A percentile compares a stretch with the other conserved stretches of the same genome.
These are phyloP conservation scores for Pedicia rivosa DNA, from an alignment of 2,888 invertebrate species.

Conservation along the genomic window DNA sequence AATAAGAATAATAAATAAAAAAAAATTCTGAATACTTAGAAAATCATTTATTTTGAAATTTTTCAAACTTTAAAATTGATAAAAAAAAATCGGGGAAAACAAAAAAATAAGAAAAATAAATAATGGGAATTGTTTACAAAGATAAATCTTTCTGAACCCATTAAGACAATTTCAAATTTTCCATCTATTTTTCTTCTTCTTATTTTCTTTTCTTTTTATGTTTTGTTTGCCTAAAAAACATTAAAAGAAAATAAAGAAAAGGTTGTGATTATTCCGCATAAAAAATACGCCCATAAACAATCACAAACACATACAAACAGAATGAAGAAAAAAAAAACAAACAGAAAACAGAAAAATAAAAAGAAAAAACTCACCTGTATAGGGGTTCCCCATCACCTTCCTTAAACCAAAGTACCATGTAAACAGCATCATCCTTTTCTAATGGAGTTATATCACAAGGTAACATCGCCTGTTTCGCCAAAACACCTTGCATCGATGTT, in stretches of 20 bases:
- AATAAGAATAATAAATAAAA: conserved; percentile 9
- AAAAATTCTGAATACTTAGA: background rate
- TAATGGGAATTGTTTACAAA: background rate
- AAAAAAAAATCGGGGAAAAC: no score
- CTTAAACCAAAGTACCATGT: conserved; percentile 83
- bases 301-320: no score
- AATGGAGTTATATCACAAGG: conserved; percentile 76
- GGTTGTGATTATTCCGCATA: no score
- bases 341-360: background rate
- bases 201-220: background rate
- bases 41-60: no score
- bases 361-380: conserved; percentile 48
- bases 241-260: background rate
- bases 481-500: conserved; percentile 63
- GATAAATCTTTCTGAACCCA: no score
- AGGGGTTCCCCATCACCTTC: conserved; percentile 69
- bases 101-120: background rate
- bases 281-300: no score
- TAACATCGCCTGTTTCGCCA: conserved; percentile 64
- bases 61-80: no score
- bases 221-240: background rate
- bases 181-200: background rate
- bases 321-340: background rate
- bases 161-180: no score
- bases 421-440: conserved; percentile 63